phyloP scores from a whole-genome alignment of 2,888 invertebrate genomes.

The Esperia sulphurella region DNA sequence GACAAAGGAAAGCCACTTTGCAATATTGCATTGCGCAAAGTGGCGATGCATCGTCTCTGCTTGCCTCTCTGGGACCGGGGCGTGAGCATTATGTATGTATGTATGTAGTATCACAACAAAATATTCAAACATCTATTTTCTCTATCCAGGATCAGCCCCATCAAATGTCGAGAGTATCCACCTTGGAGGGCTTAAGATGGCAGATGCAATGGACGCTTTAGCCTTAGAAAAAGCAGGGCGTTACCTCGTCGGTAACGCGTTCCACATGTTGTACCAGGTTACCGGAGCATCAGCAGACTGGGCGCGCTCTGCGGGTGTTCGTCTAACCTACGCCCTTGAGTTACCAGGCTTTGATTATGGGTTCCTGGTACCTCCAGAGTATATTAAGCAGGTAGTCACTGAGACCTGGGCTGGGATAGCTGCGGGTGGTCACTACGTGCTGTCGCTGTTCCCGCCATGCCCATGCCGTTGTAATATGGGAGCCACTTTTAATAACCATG shows the following conservation, averaged over 20 bases:
- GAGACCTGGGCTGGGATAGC: conserved; percentile 82
- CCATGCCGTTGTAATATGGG: too few species aligned
- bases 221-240: conserved; percentile 53
- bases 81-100: too few species aligned
- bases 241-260: conserved; percentile 80
- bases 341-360: conserved; percentile 79
- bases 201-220: conserved; percentile 58
- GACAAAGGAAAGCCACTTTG: too few species aligned
- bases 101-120: neutral
- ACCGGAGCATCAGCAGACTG: conserved; percentile 85
- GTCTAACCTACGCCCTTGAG: conserved; percentile 83
- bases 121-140: neutral
- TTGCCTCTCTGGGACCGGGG: too few species aligned
- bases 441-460: conserved; percentile 15
- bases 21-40: too few species aligned
- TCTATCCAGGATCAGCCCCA: conserved; percentile 62
- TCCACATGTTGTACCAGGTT: conserved; percentile 76
- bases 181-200: conserved; percentile 57
- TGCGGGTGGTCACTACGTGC: conserved; percentile 52
- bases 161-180: conserved; percentile 69
- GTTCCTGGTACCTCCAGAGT: conserved; percentile 77
- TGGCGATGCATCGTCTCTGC: too few species aligned
- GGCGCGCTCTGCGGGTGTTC: conserved; percentile 78
- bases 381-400: conserved; percentile 75
- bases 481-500: too few species aligned